These are phyloP conservation scores for Caloenas nicobarica DNA, from an alignment of 2,113 vertebrate genomes.

Conservation along the genomic window DNA sequence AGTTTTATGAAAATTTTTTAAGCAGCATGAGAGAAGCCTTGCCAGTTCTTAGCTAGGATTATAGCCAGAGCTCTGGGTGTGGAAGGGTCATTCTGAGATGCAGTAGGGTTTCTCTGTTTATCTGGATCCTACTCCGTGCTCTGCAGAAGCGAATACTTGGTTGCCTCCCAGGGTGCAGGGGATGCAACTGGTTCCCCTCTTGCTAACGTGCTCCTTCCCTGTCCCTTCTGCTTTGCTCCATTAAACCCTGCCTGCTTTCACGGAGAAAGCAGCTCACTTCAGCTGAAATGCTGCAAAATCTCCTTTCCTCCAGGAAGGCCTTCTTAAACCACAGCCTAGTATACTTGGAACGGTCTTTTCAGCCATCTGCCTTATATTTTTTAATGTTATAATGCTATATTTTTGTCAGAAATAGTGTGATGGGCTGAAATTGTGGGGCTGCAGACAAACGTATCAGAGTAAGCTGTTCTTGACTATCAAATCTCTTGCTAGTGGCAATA, in stretches of 20 bases:
- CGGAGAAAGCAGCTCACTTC: not conserved
- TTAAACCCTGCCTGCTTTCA: not conserved
- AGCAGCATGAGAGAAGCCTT: not conserved
- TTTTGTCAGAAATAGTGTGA: not conserved
- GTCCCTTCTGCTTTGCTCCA: not conserved
- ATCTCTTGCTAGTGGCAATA: not conserved
- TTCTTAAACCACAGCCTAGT: not conserved
- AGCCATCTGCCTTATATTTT: not conserved
- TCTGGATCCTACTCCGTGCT: not conserved
- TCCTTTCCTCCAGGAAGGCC: not conserved
- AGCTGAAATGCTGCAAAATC: not conserved
- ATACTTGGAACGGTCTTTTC: not conserved
- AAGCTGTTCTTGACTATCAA: not conserved
- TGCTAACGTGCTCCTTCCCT: rapidly evolving
- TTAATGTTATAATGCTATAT: not conserved
- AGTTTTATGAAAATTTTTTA: not conserved
- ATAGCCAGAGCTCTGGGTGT: not conserved
- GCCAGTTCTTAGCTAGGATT: not conserved
- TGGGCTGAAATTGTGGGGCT: not conserved
- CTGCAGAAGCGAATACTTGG: not conserved
- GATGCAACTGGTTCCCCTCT: not conserved
- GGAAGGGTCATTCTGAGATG: not conserved
- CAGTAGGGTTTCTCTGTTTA: not conserved
- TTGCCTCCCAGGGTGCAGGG: not conserved
- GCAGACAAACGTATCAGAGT: not conserved